Base-by-base conservation (phyloP, 2,797 vertebrate species). In the Rhinella marina region DNA sequence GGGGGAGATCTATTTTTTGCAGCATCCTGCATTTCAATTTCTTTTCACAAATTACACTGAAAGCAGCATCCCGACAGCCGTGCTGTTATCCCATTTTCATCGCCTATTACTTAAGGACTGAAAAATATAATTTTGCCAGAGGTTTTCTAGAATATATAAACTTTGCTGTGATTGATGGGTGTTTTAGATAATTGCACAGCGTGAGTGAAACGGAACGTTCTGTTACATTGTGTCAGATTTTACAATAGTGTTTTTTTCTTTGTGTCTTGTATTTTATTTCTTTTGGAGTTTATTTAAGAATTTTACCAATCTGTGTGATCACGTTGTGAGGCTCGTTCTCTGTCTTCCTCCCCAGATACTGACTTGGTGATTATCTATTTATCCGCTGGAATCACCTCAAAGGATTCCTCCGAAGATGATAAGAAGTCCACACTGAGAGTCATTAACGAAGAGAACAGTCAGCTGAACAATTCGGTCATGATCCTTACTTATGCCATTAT, bases 391-490 rank as follows among this genome's bases (percentile, higher is more conserved):
- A 94, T 98, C 90, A 99, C 98, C 10, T 97, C 98, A 25, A 96
- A 96, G 82, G 98, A 98, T 90, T 95, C 96, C 2, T 97, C 97
- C 0, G 98, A 99, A 92, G 96, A 96, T 62, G 97, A 99, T 92
- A 99, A 98, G 94, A 97, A 97, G 91, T 94, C 96, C 0, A 99
- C 98, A 1, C 96, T 99, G 11, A 95, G 96, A 13, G 96, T 97
- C 92, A 96, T 99, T 91, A 95, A 95, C 64, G 97, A 99, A 84
- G 98, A 99, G 91, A 99, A 99, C 91, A 92, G 96, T 66, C 95
- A 97, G 92, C 96, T 99, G 90, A 99, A 99, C 94, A 99, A 99
- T 95, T 98, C 98, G 0, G 98, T 98, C 77, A 99, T 99, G 98
- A 98, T 99, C 92, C 98, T 99, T 90, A 99, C 98, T 64, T 99